Conservation (phyloP, 2,888 invertebrate species). For the Patella depressa region DNA sequence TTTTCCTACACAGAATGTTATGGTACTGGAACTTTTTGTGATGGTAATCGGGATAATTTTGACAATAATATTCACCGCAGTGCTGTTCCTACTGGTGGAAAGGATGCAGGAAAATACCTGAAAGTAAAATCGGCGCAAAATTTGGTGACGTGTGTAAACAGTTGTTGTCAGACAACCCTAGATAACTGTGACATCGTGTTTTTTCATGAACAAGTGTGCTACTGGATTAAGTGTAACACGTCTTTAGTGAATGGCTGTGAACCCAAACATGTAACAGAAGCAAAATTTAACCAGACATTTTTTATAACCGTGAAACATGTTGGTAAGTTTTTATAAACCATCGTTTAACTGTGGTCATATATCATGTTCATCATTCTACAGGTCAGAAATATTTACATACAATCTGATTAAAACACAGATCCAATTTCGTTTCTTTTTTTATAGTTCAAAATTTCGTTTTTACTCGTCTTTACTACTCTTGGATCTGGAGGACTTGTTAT, state of each 20-base stretch:
- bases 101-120: conserved; percentile 32
- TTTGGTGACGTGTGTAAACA: conserved; percentile 30
- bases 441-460: too few species aligned
- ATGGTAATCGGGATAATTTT: too few species aligned
- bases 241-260: conserved; percentile 34
- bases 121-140: conserved; percentile 26
- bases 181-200: conserved; percentile 31
- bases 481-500: too few species aligned
- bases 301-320: conserved; percentile 35
- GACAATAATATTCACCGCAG: neutral
- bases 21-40: too few species aligned
- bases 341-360: too few species aligned
- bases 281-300: conserved; percentile 33
- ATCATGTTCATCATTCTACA: too few species aligned
- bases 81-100: conserved; percentile 28
- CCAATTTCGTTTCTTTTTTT: too few species aligned
- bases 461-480: too few species aligned
- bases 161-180: conserved; percentile 28
- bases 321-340: conserved; percentile 31
- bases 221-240: conserved; percentile 36
- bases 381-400: too few species aligned
- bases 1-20: neutral
- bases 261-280: conserved; percentile 18
- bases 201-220: conserved; percentile 34
- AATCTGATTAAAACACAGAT: too few species aligned